phyloP scores from a whole-genome alignment of 2,888 invertebrate species.

The Synergus gifuensis region DNA sequence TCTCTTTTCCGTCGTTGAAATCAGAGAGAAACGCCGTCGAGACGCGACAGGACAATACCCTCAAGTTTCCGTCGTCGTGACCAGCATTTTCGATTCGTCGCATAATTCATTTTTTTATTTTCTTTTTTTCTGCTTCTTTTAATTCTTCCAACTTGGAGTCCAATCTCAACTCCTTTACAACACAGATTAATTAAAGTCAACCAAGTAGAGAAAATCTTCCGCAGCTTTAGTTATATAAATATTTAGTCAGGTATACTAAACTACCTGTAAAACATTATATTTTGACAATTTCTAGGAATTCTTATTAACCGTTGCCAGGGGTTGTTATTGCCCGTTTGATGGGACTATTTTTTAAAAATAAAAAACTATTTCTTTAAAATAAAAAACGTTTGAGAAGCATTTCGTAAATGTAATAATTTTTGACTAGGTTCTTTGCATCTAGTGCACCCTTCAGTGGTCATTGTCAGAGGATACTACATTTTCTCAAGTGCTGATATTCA shows the following conservation, averaged over 20 bases:
- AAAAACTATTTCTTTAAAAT: too few species aligned
- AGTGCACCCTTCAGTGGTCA: neutral
- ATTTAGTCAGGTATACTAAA: neutral
- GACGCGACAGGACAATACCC: conserved; percentile 65
- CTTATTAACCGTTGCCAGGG: too few species aligned
- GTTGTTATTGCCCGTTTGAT: too few species aligned
- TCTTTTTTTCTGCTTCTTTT: neutral
- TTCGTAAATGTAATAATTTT: too few species aligned
- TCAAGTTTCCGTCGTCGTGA: conserved; percentile 62
- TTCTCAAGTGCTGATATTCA: neutral
- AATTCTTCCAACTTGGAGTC: conserved; percentile 25
- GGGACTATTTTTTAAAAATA: too few species aligned
- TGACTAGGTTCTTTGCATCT: too few species aligned
- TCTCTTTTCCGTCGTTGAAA: conserved; percentile 47
- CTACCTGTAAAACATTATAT: too few species aligned
- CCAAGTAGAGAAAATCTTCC: neutral
- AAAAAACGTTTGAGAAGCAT: too few species aligned
- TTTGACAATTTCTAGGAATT: too few species aligned
- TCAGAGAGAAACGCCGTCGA: conserved; percentile 49
- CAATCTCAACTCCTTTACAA: neutral
- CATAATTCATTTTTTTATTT: conserved; percentile 63
- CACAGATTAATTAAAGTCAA: conserved; percentile 16
- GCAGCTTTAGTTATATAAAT: neutral
- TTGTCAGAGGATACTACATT: neutral
- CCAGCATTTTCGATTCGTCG: conserved; percentile 67